A percentile compares a stretch with the other conserved stretches of the same genome.
These are phyloP conservation scores for Bombus confusus DNA, from an alignment of 1,140 invertebrate genomes.

Conservation along the genomic window DNA sequence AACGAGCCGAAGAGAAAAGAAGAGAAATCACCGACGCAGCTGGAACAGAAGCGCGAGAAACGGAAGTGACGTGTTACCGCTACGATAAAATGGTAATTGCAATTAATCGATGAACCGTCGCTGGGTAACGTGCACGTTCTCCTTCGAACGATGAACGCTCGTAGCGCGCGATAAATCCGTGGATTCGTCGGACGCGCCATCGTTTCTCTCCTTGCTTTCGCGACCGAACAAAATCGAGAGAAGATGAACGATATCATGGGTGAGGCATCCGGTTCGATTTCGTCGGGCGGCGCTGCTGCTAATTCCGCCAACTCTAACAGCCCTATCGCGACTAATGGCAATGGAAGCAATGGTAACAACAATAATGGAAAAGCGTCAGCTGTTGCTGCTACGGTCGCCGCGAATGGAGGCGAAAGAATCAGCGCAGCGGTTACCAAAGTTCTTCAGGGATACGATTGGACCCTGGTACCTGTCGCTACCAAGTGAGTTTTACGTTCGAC, in stretches of 20 bases:
- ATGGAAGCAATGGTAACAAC: conserved; percentile 62
- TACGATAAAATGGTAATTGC: conserved; percentile 45
- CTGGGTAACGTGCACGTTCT: conserved; percentile 3
- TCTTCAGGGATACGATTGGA: conserved; percentile 93
- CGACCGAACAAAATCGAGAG: conserved; percentile 24
- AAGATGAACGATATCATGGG: conserved; percentile 67
- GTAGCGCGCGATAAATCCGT: conserved; percentile 49
- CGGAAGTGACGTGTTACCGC: conserved; percentile 37
- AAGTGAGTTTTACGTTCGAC: conserved; percentile 84
- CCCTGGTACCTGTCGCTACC: conserved; percentile 89
- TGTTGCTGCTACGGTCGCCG: conserved; percentile 30
- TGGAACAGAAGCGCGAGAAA: neutral
- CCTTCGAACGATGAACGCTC: conserved; percentile 27
- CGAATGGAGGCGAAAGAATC: conserved; percentile 84
- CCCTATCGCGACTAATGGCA: conserved; percentile 26
- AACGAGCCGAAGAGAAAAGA: neutral
- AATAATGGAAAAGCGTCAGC: conserved; percentile 53
- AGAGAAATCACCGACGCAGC: neutral
- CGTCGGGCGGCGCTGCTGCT: conserved; percentile 3
- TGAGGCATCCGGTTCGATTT: conserved; percentile 51
- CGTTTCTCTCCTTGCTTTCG: neutral
- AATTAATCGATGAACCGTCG: conserved; percentile 25
- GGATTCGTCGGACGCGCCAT: neutral
- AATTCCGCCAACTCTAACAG: conserved; percentile 4
- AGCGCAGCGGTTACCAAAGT: conserved; percentile 89